Evolutionary conservation across 2,888 invertebrate genomes (phyloP), one percentile per base, ranked within the genome.

Genomic region (Pammene aurita): DNA sequence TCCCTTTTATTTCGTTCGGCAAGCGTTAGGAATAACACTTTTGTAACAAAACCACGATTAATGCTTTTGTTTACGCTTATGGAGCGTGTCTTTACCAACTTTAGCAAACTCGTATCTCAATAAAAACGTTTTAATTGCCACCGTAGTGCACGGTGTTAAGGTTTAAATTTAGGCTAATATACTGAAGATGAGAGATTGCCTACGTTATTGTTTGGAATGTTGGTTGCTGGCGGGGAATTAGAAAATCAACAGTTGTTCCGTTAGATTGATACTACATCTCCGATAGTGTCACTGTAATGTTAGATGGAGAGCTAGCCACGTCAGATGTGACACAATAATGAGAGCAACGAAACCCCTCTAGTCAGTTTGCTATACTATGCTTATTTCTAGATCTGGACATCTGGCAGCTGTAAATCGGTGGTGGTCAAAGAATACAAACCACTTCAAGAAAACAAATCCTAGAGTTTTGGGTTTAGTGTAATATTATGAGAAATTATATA

Each of bases 211-310:
- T 34, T 44, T 13, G 58, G 44, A 44, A 58, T 38, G 56, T 57
- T 41, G 16, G 42, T 67, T 67, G 62, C 50, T 48, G 67, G 48
- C 26, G 48, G 42, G 34, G 38, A 67, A 62, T 62, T 67, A 67
- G 56, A 67, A 62, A 62, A 67, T 62, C 67, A 41, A 56, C 58
- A 66, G 41, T 26, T 50, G 48, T 48, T 50, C 67, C 67, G 67
- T 56, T 67, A 44, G 52, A 46, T 60, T 34, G 41, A 60, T 55
- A 35, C 38, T 55, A 38, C 56, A 48, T 60, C 46, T 14, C 60
- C 34, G 60, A 60, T 60, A 35, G 14, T 60, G 60, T 60, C 60
- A 60, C 38, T 38, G 38, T 38, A 2, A 26, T 26, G n/a, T 26
- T 26, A 26, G n/a, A n/a, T n/a, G n/a, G n/a, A n/a, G n/a, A n/a